Evolutionary conservation across 2,888 invertebrate genomes (phyloP).

Genomic region (Drosophila recens): DNA sequence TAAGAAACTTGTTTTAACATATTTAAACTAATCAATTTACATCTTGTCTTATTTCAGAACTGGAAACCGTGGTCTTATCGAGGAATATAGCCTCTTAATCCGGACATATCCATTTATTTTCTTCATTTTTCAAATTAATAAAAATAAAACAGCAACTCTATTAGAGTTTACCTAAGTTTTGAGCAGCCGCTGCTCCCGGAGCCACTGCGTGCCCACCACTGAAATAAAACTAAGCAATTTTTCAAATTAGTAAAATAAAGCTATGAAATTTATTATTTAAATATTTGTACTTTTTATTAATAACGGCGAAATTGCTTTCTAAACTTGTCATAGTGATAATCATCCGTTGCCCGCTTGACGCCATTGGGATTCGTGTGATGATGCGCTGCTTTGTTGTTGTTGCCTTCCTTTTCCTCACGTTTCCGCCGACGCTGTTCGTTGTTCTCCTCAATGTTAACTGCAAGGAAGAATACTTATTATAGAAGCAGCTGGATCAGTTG

Average conservation of each 20-base stretch:
- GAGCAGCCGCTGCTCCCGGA: too few species aligned
- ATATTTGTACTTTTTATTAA: constrained; percentile 49
- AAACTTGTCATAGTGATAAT: constrained; percentile 98
- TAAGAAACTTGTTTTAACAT: neutral
- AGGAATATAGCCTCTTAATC: too few species aligned
- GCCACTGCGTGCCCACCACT: too few species aligned
- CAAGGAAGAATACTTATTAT: constrained; percentile 62
- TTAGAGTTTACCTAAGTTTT: too few species aligned
- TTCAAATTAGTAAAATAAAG: neutral
- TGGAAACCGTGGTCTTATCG: neutral
- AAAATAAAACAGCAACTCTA: neutral
- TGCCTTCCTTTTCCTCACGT: constrained; percentile 78
- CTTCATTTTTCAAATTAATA: neutral
- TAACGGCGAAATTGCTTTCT: constrained; percentile 97
- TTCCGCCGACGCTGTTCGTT: constrained; percentile 86
- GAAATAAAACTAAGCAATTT: too few species aligned
- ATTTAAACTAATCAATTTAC: constrained; percentile 7
- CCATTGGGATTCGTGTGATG: constrained; percentile 87
- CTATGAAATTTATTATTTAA: constrained; percentile 3
- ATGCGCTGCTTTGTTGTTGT: constrained; percentile 85
- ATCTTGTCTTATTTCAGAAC: constrained; percentile 18
- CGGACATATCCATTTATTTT: too few species aligned
- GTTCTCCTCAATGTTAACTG: constrained; percentile 93
- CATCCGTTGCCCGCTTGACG: constrained; percentile 97
- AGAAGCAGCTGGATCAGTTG: neutral